Percentiles rank a stretch among this genome's conserved stretches.
These are phyloP conservation scores for Hippocampus kuda DNA, from an alignment of 2,797 vertebrate species.

Conservation along the genomic window DNA sequence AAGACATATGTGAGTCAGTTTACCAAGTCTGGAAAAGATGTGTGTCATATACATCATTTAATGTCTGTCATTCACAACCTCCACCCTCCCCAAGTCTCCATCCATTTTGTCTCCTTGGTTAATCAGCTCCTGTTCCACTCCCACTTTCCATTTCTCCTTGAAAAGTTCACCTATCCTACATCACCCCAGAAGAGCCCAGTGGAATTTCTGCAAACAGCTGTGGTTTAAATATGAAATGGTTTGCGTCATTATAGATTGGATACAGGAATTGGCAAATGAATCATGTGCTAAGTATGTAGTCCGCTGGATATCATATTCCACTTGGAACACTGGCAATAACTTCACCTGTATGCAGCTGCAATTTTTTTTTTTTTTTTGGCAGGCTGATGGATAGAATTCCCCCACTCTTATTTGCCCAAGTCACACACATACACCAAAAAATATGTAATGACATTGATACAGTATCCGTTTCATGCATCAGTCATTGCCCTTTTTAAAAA, in stretches of 20 bases:
- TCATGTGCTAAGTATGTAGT: conserved; percentile 5
- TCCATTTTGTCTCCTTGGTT: conserved; percentile 30
- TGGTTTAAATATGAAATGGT: conserved; percentile 1
- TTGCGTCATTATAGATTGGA: conserved; percentile 1
- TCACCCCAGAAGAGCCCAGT: conserved; percentile 37
- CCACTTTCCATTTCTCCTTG: conserved; percentile 27
- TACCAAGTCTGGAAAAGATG: conserved; percentile 31
- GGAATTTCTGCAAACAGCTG: conserved; percentile 9
- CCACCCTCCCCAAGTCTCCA: conserved; percentile 13
- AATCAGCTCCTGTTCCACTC: conserved; percentile 24
- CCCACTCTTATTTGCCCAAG: conserved; percentile 1
- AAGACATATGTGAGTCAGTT: conserved; percentile 37
- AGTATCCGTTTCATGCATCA: neutral
- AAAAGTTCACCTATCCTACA: conserved; percentile 16
- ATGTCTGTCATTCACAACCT: conserved; percentile 22
- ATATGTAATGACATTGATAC: neutral
- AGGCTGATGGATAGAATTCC: neutral
- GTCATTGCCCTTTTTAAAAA: neutral
- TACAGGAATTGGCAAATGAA: conserved; percentile 6
- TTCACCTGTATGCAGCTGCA: neutral
- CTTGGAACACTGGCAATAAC: neutral
- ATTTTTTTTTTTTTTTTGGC: neutral
- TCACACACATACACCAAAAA: neutral
- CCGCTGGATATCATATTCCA: neutral
- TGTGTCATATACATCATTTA: conserved; percentile 33